phyloP scores from a whole-genome alignment of 2,888 invertebrate genomes.

The Poecilus cupreus region DNA sequence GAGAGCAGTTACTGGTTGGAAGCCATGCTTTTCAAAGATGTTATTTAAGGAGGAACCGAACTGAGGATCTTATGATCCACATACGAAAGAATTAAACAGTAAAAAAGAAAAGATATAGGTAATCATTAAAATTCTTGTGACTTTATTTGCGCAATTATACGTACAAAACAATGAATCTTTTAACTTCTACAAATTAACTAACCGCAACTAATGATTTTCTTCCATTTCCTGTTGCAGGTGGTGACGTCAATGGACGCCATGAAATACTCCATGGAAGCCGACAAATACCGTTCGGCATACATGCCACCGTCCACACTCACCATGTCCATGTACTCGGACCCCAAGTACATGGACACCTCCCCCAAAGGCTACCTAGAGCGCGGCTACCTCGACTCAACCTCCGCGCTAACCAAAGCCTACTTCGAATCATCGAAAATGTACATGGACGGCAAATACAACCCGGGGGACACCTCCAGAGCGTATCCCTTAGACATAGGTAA shows the following conservation, averaged over 20 bases:
- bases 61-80: too few relatives aligned
- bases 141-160: too few relatives aligned
- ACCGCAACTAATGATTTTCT: neutral
- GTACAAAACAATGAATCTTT: too few relatives aligned
- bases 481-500: constrained; percentile 77
- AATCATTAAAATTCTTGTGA: too few relatives aligned
- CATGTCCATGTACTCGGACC: constrained; percentile 84
- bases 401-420: constrained; percentile 83
- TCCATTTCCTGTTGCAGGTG: constrained; percentile 76
- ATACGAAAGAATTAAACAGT: too few relatives aligned
- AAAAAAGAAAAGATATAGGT: too few relatives aligned
- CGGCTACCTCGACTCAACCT: constrained; percentile 80
- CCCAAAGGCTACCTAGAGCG: constrained; percentile 77
- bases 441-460: constrained; percentile 77
- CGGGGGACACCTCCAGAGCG: constrained; percentile 68
- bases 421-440: constrained; percentile 82
- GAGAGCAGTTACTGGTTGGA: too few relatives aligned
- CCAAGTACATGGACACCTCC: constrained; percentile 78
- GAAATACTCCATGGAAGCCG: constrained; percentile 86
- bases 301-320: constrained; percentile 78
- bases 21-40: too few relatives aligned
- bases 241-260: constrained; percentile 85
- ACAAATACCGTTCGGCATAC: constrained; percentile 84
- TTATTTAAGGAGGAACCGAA: too few relatives aligned
- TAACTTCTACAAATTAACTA: neutral